A percentile compares a stretch with the other conserved stretches of the same genome.
These are phyloP conservation scores for Athalia cordata DNA, from an alignment of 2,888 invertebrate species.

Conservation along the genomic window DNA sequence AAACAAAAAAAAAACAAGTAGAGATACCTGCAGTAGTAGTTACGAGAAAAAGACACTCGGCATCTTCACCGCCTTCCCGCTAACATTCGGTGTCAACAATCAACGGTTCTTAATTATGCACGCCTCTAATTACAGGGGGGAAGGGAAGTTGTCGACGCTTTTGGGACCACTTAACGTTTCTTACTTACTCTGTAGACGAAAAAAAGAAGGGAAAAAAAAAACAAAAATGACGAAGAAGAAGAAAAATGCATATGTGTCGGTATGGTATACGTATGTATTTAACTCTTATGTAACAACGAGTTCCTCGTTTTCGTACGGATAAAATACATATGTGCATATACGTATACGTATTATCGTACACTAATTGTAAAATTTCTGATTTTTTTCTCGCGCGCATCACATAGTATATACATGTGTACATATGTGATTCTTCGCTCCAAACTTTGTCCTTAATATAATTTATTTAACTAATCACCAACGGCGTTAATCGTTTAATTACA, in stretches of 20 bases:
- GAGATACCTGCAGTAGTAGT: background rate
- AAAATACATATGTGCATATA: no score
- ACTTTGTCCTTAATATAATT: conserved; percentile 60
- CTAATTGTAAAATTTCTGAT: no score
- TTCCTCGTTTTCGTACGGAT: no score
- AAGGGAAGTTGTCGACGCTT: conserved; percentile 39
- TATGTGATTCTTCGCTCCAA: background rate
- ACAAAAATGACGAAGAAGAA: no score
- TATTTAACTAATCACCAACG: conserved; percentile 68
- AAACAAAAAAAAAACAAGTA: background rate
- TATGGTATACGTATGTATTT: no score
- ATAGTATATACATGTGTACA: no score
- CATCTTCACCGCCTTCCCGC: conserved; percentile 64
- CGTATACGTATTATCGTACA: no score
- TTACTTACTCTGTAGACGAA: conserved; percentile 55
- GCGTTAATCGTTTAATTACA: conserved; percentile 69
- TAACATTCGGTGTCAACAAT: conserved; percentile 70
- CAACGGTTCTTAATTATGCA: conserved; percentile 69
- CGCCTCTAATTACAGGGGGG: conserved; percentile 69
- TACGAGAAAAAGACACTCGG: background rate
- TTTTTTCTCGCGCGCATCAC: no score
- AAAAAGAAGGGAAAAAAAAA: no score
- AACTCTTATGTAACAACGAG: no score
- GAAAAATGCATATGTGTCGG: no score
- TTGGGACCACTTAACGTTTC: conserved; percentile 64